Conservation (phyloP, 2,888 invertebrate genomes). For the Erpobdella octoculata region DNA sequence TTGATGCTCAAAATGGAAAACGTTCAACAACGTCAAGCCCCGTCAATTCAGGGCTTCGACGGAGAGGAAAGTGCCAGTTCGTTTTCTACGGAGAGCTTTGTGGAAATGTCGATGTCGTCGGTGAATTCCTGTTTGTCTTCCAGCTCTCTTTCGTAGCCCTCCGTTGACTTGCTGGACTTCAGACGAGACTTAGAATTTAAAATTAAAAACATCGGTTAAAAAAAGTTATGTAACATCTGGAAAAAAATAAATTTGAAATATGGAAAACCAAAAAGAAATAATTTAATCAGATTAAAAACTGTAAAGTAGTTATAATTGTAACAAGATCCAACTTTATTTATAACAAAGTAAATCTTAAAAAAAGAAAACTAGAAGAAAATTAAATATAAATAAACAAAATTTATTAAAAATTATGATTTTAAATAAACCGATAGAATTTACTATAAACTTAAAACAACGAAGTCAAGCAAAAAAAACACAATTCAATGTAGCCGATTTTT, state of each 20-base stretch:
- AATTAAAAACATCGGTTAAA: neutral
- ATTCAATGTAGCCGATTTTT: too few species aligned
- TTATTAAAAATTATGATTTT: neutral
- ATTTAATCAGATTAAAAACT: neutral
- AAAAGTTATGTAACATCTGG: neutral
- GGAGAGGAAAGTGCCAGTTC: neutral
- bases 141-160: conserved; percentile 11
- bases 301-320: neutral
- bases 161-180: neutral
- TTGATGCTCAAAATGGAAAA: too few species aligned
- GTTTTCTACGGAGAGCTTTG: neutral
- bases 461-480: neutral
- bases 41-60: neutral
- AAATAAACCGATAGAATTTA: neutral
- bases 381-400: conserved; percentile 3
- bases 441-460: neutral
- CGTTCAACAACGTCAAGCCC: too few species aligned
- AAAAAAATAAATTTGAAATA: neutral
- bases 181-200: neutral
- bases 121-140: neutral
- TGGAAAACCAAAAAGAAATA: neutral
- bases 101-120: neutral
- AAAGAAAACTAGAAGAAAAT: neutral
- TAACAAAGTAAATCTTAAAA: neutral
- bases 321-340: neutral